phyloP scores from a whole-genome alignment of 2,888 invertebrate genomes.

The Cephus runcator region DNA sequence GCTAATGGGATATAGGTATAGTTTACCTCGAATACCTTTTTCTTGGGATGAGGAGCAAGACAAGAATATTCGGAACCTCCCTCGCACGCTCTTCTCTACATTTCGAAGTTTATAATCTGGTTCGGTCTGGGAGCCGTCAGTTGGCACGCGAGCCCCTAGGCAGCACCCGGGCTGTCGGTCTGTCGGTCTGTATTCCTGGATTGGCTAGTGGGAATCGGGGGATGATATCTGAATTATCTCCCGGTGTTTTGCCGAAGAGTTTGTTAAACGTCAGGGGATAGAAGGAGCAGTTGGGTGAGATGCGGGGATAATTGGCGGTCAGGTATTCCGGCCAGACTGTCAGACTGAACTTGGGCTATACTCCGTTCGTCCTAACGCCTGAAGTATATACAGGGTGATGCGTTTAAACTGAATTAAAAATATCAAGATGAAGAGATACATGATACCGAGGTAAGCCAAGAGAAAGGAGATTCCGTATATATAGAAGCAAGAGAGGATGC shows the following conservation, averaged over 20 bases:
- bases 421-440: neutral
- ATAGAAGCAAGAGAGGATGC: neutral
- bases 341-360: constrained; percentile 14
- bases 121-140: constrained; percentile 50
- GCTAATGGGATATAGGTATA: constrained; percentile 11
- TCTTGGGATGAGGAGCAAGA: neutral
- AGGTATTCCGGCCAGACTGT: constrained; percentile 41
- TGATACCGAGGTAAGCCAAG: neutral
- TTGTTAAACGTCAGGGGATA: constrained; percentile 14
- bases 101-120: constrained; percentile 46
- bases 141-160: constrained; percentile 56
- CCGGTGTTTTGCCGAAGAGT: constrained; percentile 25
- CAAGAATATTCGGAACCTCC: neutral
- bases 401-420: neutral
- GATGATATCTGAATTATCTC: constrained; percentile 60
- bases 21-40: neutral
- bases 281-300: constrained; percentile 52
- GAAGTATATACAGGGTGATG: neutral
- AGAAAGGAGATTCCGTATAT: neutral
- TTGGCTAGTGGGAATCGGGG: constrained; percentile 39
- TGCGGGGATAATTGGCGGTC: constrained; percentile 57
- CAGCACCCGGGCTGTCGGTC: constrained; percentile 33
- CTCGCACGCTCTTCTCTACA: constrained; percentile 16
- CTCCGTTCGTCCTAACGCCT: constrained; percentile 26
- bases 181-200: constrained; percentile 29